Evolutionary conservation across 2,797 vertebrate genomes (phyloP).

Genomic region (Fistularia commersonii): DNA sequence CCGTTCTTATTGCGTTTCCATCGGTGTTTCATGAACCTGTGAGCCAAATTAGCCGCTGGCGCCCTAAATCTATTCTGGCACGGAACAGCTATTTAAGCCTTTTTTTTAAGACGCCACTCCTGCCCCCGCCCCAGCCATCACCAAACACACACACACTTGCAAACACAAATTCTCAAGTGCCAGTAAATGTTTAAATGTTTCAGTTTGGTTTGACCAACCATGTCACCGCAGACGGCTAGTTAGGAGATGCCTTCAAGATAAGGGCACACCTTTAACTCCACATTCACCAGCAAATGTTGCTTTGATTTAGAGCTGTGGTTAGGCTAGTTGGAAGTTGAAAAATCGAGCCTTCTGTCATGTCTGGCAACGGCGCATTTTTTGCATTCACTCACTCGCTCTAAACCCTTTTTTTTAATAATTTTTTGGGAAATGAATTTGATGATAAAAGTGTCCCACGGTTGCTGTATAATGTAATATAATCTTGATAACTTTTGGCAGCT

Average conservation of each 20-base stretch:
- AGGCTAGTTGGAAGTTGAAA: slow-evolving; percentile 10
- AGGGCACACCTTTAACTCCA: slow-evolving; percentile 48
- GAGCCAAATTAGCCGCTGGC: slow-evolving; percentile 74
- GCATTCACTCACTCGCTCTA: background rate
- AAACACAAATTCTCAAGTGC: slow-evolving; percentile 31
- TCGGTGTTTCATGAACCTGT: slow-evolving; percentile 73
- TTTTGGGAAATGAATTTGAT: slow-evolving; percentile 11
- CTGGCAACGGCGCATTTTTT: background rate
- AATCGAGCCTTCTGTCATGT: slow-evolving; percentile 19
- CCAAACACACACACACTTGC: no score
- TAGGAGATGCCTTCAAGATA: slow-evolving; percentile 68
- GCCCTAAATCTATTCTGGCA: slow-evolving; percentile 73
- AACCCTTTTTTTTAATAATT: slow-evolving; percentile 8
- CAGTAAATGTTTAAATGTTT: slow-evolving; percentile 77
- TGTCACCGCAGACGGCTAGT: slow-evolving; percentile 54
- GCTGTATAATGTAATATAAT: slow-evolving; percentile 23
- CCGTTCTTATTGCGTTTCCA: slow-evolving; percentile 73
- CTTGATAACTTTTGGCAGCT: slow-evolving; percentile 22
- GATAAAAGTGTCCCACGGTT: slow-evolving; percentile 4
- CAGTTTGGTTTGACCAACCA: slow-evolving; percentile 64
- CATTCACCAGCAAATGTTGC: slow-evolving; percentile 23
- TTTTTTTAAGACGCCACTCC: slow-evolving; percentile 40
- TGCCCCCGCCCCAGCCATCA: slow-evolving; percentile 5
- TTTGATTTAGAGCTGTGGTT: slow-evolving; percentile 25
- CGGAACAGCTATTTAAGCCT: slow-evolving; percentile 65